phyloP scores from a whole-genome alignment of 2,888 invertebrate genomes.

The Entomobrya multifasciata region DNA sequence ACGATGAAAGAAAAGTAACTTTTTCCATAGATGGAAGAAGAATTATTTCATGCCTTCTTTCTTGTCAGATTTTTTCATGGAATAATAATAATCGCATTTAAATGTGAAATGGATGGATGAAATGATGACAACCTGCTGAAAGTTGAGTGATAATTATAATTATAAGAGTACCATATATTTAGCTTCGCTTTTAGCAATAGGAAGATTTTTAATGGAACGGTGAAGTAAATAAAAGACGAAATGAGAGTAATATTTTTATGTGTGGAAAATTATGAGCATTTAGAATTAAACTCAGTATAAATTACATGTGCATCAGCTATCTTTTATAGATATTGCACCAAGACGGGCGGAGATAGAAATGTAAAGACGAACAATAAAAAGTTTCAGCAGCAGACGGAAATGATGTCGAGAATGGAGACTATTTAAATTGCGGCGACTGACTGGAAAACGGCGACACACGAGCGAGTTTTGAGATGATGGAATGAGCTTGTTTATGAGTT shows the following conservation, averaged over 20 bases:
- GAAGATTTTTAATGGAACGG: background rate
- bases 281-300: no score
- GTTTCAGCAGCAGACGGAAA: constrained; percentile 12
- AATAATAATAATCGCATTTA: constrained; percentile 54
- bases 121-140: constrained; percentile 9
- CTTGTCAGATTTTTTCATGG: constrained; percentile 15
- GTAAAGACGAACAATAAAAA: no score
- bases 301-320: no score
- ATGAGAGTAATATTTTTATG: no score
- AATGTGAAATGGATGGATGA: constrained; percentile 13
- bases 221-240: background rate
- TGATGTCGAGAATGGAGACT: constrained; percentile 38
- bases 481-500: no score
- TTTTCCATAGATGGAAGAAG: constrained; percentile 42
- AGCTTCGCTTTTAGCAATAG: background rate
- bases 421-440: constrained; percentile 41
- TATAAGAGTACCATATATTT: no score
- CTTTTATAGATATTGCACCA: no score
- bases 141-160: constrained; percentile 28
- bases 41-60: constrained; percentile 16
- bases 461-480: no score
- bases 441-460: constrained; percentile 38
- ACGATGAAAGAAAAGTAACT: constrained; percentile 38
- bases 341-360: no score
- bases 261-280: no score